Percentiles rank a stretch among this genome's conserved stretches.
These are phyloP conservation scores for Odontesthes bonariensis DNA, from an alignment of 2,113 vertebrate species.

Conservation along the genomic window DNA sequence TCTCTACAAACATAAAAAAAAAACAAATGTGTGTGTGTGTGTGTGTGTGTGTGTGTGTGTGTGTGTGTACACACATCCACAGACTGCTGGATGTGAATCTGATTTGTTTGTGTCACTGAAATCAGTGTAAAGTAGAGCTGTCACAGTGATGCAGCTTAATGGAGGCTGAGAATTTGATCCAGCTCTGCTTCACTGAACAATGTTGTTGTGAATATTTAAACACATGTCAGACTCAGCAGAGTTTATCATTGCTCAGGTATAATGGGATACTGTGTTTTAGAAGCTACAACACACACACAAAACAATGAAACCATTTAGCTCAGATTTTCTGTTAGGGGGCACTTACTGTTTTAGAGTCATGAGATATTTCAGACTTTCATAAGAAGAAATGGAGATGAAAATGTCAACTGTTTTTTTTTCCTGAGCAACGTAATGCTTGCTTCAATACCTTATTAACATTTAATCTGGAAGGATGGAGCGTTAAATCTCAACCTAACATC, in stretches of 20 bases:
- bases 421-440: background rate
- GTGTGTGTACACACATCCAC: background rate
- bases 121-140: background rate
- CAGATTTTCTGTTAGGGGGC: background rate
- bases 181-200: conserved; percentile 1
- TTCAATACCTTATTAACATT: background rate
- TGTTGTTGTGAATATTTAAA: conserved; percentile 8
- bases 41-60: background rate
- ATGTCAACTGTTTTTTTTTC: background rate
- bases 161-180: background rate
- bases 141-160: conserved; percentile 5
- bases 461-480: background rate
- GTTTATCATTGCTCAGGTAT: background rate
- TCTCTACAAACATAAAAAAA: no score
- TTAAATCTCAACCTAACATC: background rate
- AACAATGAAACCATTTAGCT: background rate
- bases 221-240: background rate
- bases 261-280: background rate
- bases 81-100: background rate
- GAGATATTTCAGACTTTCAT: background rate
- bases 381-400: background rate
- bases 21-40: no score
- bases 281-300: background rate
- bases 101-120: conserved; percentile 20
- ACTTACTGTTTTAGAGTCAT: background rate